Conservation (phyloP, 2,888 invertebrate genomes). For the Aspidapion aeneum region DNA sequence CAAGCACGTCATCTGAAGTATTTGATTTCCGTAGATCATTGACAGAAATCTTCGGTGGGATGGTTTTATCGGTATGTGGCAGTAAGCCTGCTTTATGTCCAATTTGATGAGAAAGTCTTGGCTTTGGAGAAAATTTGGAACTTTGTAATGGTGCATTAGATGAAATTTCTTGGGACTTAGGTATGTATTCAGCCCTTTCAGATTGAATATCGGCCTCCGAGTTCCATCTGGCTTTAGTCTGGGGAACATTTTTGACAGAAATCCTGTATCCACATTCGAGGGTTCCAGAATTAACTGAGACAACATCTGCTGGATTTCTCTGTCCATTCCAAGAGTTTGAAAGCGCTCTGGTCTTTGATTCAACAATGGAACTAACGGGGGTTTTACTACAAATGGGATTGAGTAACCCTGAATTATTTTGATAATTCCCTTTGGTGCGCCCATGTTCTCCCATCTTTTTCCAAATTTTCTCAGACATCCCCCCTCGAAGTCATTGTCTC, state of each 20-base stretch:
- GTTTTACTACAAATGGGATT: conserved; percentile 16
- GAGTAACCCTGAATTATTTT: conserved; percentile 12
- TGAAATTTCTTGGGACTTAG: background rate
- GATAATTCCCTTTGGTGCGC: conserved; percentile 13
- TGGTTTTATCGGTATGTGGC: conserved; percentile 21
- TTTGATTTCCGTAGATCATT: conserved; percentile 12
- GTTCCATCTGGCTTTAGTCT: conserved; percentile 8
- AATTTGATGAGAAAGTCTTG: too few relatives aligned
- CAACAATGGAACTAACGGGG: conserved; percentile 11
- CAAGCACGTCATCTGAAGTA: conserved; percentile 24
- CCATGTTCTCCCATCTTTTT: conserved; percentile 11
- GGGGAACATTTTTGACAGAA: conserved; percentile 16
- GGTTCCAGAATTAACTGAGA: background rate
- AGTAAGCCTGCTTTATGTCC: too few relatives aligned
- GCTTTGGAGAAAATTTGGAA: too few relatives aligned
- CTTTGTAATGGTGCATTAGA: too few relatives aligned
- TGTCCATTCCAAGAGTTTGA: conserved; percentile 1
- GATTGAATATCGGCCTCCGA: conserved; percentile 15
- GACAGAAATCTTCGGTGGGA: conserved; percentile 21
- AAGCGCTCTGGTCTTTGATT: background rate
- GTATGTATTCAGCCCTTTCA: conserved; percentile 6
- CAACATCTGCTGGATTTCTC: background rate
- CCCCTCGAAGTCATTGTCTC: too few relatives aligned
- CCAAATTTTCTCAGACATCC: too few relatives aligned
- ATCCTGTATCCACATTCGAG: conserved; percentile 5